phyloP scores from a whole-genome alignment of 2,113 vertebrate species.

The Pelobates fuscus region DNA sequence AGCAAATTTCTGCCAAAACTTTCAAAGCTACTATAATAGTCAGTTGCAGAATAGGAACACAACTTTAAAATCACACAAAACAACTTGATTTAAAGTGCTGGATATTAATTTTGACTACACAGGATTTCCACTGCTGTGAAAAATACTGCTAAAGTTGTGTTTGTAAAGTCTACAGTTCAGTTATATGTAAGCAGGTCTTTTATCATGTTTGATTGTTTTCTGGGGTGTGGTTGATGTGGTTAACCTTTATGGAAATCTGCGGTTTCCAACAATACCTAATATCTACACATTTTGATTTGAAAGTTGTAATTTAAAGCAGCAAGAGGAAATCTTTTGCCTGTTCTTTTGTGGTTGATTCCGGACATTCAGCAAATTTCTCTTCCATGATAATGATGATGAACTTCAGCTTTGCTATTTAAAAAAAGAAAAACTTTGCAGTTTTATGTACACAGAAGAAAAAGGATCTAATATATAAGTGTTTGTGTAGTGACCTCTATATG shows the following conservation, averaged over 20 bases:
- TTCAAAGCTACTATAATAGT: background rate
- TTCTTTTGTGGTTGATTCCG: slow-evolving; percentile 9
- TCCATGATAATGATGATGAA: background rate
- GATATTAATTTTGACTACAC: background rate
- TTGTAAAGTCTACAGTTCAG: slow-evolving; percentile 13
- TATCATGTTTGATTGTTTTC: background rate
- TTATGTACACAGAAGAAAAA: no score
- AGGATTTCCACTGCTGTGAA: slow-evolving; percentile 1
- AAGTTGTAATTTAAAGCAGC: slow-evolving; percentile 8
- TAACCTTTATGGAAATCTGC: slow-evolving; percentile 1
- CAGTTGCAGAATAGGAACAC: background rate
- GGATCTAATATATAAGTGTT: no score
- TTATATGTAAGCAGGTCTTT: background rate
- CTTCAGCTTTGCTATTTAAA: background rate
- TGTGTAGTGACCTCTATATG: no score
- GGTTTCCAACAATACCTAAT: slow-evolving; percentile 7
- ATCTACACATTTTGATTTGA: slow-evolving; percentile 2
- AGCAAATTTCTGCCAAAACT: background rate
- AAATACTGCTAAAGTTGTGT: slow-evolving; percentile 16
- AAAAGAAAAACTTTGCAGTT: no score
- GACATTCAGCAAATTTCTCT: background rate
- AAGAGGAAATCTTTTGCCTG: slow-evolving; percentile 7
- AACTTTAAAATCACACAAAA: background rate
- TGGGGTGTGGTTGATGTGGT: background rate
- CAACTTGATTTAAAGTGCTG: slow-evolving; percentile 4